Base-by-base conservation (phyloP, 2,888 invertebrate genomes). In the Drosophila pegasa region DNA sequence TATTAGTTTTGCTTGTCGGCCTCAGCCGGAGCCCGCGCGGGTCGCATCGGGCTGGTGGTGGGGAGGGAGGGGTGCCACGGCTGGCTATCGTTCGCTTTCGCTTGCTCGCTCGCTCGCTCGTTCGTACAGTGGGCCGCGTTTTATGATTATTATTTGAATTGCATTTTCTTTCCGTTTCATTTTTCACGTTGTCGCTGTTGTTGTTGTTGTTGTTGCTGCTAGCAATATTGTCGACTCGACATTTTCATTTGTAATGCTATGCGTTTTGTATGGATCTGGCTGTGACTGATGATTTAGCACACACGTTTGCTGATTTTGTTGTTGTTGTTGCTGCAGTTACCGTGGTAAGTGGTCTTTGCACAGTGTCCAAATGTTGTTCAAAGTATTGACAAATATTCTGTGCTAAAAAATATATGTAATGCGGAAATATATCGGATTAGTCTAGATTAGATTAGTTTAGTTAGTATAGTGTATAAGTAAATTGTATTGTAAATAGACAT, bases 1-100 rank as follows among this genome's bases (percentile, higher is more conserved):
- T 86, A 86, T 86, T 83, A 83, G 82, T 80, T 82, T 69, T 86
- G 80, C 68, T 78, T 82, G 75, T 80, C 59, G 73, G 62, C 64
- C 72, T 70, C 75, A 80, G 62, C 52, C 70, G 72, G 29, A 61
- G 25, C 50, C n/a, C n/a, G n/a, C 56, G 31, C 45, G 25, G 50
- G 20, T n/a, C 31, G 33, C 47, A 20, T 22, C 38, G 54, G 38
- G 58, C 29, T 27, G 55, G 43, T 63, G 54, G 47, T n/a, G n/a
- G n/a, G n/a, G n/a, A n/a, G n/a, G n/a, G n/a, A n/a, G 51, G 55
- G 55, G 22, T 22, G n/a, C 16, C n/a, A n/a, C 33, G 56, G 55
- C n/a, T 45, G 47, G 59, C 71, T 64, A 56, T 81, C 73, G 67
- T 65, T 79, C 58, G 71, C 67, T 75, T 67, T 71, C 67, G 77